A percentile compares a stretch with the other conserved stretches of the same genome.
phyloP scores from a whole-genome alignment of 2,888 invertebrate species.

The Lampropteryx suffumata region DNA sequence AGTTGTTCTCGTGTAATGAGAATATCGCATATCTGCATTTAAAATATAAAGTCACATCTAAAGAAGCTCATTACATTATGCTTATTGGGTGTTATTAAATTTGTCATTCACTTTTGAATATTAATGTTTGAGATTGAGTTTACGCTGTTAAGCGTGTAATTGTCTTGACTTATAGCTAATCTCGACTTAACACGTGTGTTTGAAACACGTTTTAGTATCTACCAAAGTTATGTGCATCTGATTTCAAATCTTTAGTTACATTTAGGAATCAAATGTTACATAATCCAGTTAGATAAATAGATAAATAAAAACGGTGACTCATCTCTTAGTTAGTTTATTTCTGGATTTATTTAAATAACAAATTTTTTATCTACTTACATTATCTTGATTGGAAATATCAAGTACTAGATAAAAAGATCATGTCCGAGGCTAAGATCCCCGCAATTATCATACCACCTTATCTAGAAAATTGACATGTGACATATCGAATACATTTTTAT shows the following conservation, averaged over 20 bases:
- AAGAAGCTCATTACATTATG: conserved; percentile 48
- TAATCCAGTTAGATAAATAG: too few species aligned
- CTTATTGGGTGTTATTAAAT: conserved; percentile 47
- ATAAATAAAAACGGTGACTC: too few species aligned
- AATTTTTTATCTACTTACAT: too few species aligned
- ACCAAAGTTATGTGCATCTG: conserved; percentile 2
- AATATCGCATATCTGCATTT: conserved; percentile 43
- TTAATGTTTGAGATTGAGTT: conserved; percentile 34
- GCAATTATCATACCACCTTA: conserved; percentile 47
- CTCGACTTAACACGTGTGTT: conserved; percentile 17
- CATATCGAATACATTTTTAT: conserved; percentile 62
- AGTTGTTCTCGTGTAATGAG: conserved; percentile 53
- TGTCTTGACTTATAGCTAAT: conserved; percentile 27
- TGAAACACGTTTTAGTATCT: conserved; percentile 14
- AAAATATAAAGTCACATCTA: conserved; percentile 41
- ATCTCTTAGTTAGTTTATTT: too few species aligned
- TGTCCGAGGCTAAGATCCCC: conserved; percentile 27
- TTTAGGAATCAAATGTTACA: background rate
- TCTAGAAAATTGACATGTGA: conserved; percentile 61
- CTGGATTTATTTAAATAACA: too few species aligned
- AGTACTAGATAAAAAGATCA: too few species aligned
- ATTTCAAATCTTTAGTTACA: background rate
- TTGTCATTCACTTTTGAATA: conserved; percentile 41
- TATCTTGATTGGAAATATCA: background rate
- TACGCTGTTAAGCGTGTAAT: conserved; percentile 27